Conservation (phyloP, 2,888 invertebrate species). For the Nomada fucata region DNA sequence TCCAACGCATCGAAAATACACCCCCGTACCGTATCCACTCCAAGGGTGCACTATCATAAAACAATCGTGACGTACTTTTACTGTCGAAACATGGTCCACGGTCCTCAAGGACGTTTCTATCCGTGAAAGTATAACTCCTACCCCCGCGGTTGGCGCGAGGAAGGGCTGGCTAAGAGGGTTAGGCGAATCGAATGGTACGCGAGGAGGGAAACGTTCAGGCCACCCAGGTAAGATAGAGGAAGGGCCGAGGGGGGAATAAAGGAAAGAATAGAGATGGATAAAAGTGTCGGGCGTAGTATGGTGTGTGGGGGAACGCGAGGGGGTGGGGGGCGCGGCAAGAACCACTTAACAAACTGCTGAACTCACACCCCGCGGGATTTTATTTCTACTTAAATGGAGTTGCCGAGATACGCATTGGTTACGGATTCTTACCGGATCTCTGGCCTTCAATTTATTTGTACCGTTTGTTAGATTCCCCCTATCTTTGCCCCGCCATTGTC, state of each 20-base stretch:
- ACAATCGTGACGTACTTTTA: conserved; percentile 64
- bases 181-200: conserved; percentile 55
- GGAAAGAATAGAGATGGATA: conserved; percentile 35
- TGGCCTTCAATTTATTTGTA: conserved; percentile 68
- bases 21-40: too few species aligned
- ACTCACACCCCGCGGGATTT: conserved; percentile 81
- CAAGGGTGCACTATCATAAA: conserved; percentile 44
- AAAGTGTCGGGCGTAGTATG: conserved; percentile 34
- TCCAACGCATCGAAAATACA: too few species aligned
- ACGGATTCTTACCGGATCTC: conserved; percentile 59
- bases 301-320: conserved; percentile 32
- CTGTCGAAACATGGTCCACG: conserved; percentile 50
- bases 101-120: conserved; percentile 18
- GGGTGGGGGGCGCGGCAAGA: conserved; percentile 64
- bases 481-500: neutral
- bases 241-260: conserved; percentile 6
- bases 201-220: conserved; percentile 29
- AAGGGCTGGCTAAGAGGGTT: conserved; percentile 41
- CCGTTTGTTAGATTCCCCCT: conserved; percentile 59
- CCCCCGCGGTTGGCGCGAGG: conserved; percentile 39
- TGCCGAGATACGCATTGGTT: conserved; percentile 76
- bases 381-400: conserved; percentile 81
- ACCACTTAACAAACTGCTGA: conserved; percentile 82
- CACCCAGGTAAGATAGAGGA: conserved; percentile 12
- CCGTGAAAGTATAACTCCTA: conserved; percentile 57